Base-by-base conservation (phyloP, 2,888 invertebrate species). In the Ferdinandea cuprea region DNA sequence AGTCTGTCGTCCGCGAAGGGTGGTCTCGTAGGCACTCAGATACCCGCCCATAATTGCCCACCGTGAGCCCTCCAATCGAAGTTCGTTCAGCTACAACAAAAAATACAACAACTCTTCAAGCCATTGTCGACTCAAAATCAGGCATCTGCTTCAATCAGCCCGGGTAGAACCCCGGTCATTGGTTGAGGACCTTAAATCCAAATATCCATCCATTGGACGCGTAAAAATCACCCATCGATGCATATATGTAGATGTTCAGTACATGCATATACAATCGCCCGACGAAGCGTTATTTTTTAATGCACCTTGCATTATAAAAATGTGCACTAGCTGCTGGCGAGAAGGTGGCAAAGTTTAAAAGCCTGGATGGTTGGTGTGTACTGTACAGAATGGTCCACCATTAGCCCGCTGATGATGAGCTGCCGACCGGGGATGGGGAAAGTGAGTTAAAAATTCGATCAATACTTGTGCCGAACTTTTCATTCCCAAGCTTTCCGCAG, bases 271-370 rank as follows among this genome's bases (percentile, higher is more conserved):
- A 59, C 50, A 46, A 63, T 52, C 76, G 65, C 25, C 11, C 76
- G 56, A 46, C 59, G 77, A 77, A 81, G 71, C 81, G 81, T 81
- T 81, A 81, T 81, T 81, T 81, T 81, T 81, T 81, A 81, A 81
- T 81, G 81, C 77, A 72, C 46, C 81, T 32, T 66, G 81, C 81
- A 81, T 81, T 81, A 81, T 81, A 77, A 71, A 77, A 81, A 44
- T 56, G 25, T 44, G 40, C 21, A 42, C 21, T 37, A 15, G n/a
- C 4, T 6, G 1, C 1, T 6, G 21, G 28, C 32, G 37, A n/a
- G n/a, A n/a, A n/a, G 30, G 13, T 6, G 21, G 28, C 32, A 48
- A 35, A 30, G 9, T 42, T n/a, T 35, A 11, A 11, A 19, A 19
- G 19, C 40, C 17, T 42, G 25, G 40, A 25, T 40, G 13, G 9